Base-by-base conservation (phyloP, 2,888 invertebrate genomes). In the Stramonita haemastoma region DNA sequence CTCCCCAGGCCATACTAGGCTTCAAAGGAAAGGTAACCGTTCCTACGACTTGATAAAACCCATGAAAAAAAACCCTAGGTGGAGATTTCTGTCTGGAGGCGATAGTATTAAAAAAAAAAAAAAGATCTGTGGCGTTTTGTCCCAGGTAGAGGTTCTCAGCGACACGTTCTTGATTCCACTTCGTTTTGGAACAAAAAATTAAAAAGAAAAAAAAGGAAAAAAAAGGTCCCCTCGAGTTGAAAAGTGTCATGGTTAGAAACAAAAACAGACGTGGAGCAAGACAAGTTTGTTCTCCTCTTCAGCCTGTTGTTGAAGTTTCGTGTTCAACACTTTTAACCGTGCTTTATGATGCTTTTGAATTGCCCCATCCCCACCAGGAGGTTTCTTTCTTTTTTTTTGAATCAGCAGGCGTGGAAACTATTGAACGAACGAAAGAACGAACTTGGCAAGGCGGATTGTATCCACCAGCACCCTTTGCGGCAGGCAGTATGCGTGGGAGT, bases 121-220 rank as follows among this genome's bases (percentile, higher is more conserved):
- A 46, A 46, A 46, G 8, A 46, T 46, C 46, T 46, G 73, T 22
- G 73, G 11, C 11, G 73, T 73, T 73, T 73, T 73, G 73, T 73
- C n/a, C 26, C 22, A 73, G 73, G 73, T 73, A n/a, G 22, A n/a
- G 22, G 22, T n/a, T 73, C 73, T 73, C 46, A 11, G 11, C 73
- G 73, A 73, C 73, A n/a, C n/a, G 73, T n/a, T 73, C 73, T 73
- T 73, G 73, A 73, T 73, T 73, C n/a, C 73, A n/a, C 11, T 73
- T n/a, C n/a, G n/a, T n/a, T n/a, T 73, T 73, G n/a, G 66, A 66
- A 66, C 11, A 46, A 46, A 8, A 46, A 46, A 46, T n/a, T n/a
- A 46, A 8, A 46, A 46, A 46, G 46, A 46, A 46, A 46, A 46
- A 5, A 5, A 46, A 46, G 8, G 46, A 46, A 46, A 46, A 46